Conservation (phyloP, 2,113 vertebrate species). For the Hippocampus mohnikei region DNA sequence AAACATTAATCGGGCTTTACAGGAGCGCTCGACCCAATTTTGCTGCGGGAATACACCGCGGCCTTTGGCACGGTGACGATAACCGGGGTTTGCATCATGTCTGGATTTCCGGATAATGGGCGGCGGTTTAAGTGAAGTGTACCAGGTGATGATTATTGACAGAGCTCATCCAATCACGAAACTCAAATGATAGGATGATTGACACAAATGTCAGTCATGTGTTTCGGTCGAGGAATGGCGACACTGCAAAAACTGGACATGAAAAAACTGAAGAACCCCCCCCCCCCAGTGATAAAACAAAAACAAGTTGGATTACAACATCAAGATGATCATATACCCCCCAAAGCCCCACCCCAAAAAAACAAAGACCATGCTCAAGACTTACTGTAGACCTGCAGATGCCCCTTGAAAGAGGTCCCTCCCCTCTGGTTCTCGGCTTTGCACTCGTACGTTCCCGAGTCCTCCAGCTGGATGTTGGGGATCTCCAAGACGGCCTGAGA, state of each 20-base stretch:
- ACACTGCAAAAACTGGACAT: neutral
- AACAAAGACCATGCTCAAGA: no score
- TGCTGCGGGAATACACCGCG: neutral
- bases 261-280: neutral
- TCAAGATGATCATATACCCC: no score
- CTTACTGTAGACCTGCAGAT: conserved; percentile 96
- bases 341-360: no score
- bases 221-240: neutral
- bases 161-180: no score
- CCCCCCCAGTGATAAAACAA: no score
- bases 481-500: conserved; percentile 95
- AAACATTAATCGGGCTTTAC: neutral
- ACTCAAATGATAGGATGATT: neutral
- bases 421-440: conserved; percentile 91
- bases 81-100: neutral
- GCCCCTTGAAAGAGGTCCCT: conserved; percentile 89
- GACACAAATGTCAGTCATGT: neutral
- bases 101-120: neutral
- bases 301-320: no score
- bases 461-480: conserved; percentile 90
- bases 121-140: neutral
- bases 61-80: neutral
- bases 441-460: conserved; percentile 89
- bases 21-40: neutral
- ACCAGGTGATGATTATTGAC: neutral